A percentile compares a stretch with the other conserved stretches of the same genome.
Evolutionary conservation across 2,888 invertebrate species (phyloP).

Genomic region (Maniola hyperantus): DNA sequence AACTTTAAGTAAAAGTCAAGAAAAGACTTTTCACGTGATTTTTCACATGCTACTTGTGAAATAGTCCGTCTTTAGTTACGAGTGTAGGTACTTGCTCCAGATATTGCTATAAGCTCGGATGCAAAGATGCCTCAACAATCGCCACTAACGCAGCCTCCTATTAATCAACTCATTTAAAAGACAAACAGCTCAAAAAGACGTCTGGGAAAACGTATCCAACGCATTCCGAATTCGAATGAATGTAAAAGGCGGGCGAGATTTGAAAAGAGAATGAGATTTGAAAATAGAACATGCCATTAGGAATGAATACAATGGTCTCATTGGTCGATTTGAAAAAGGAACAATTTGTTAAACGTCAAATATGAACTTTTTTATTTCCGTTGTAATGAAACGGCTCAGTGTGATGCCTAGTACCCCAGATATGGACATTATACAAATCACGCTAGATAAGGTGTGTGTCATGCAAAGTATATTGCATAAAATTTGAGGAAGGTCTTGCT

Average conservation of each 20-base stretch:
- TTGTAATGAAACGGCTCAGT: slow-evolving; percentile 77
- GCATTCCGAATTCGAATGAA: slow-evolving; percentile 81
- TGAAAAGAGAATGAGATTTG: slow-evolving; percentile 82
- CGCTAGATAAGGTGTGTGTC: no score
- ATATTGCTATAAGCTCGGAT: slow-evolving; percentile 20
- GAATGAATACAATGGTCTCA: slow-evolving; percentile 81
- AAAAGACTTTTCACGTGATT: no score
- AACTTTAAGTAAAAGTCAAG: no score
- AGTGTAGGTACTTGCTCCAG: neutral
- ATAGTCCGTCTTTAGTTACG: no score
- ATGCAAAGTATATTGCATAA: no score
- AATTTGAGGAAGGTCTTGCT: no score
- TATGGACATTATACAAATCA: no score
- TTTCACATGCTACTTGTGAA: no score
- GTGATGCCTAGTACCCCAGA: slow-evolving; percentile 67
- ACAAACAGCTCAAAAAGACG: slow-evolving; percentile 69
- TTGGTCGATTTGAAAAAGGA: slow-evolving; percentile 83
- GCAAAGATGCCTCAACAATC: slow-evolving; percentile 53
- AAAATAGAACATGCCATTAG: slow-evolving; percentile 82
- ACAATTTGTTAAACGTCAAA: slow-evolving; percentile 83
- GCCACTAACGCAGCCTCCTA: slow-evolving; percentile 66
- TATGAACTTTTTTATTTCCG: slow-evolving; percentile 79
- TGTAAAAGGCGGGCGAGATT: slow-evolving; percentile 79
- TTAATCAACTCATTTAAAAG: slow-evolving; percentile 80
- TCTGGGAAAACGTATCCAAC: slow-evolving; percentile 78